These are phyloP conservation scores for Heliconius ethilla DNA, from an alignment of 2,888 invertebrate species.

Conservation along the genomic window DNA sequence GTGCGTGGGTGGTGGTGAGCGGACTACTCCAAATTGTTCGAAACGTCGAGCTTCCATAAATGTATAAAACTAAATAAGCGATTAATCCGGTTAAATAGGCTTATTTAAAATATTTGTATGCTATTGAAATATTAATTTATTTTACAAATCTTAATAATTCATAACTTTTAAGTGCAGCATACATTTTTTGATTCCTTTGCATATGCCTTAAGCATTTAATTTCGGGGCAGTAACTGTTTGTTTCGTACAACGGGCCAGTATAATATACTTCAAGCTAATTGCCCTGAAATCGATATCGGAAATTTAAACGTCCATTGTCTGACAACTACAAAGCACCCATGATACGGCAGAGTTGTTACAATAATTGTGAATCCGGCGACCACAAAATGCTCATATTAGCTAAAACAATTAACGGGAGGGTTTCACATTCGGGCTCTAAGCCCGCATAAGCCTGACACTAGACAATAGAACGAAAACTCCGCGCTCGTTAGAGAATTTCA, in stretches of 20 bases:
- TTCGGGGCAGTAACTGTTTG: neutral
- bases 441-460: slow-evolving; percentile 73
- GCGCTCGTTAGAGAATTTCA: slow-evolving; percentile 71
- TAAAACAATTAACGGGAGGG: slow-evolving; percentile 76
- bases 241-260: neutral
- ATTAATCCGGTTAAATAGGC: too few relatives aligned
- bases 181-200: neutral
- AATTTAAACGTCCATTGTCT: slow-evolving; percentile 56
- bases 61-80: too few relatives aligned
- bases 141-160: neutral
- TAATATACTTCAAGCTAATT: slow-evolving; percentile 50
- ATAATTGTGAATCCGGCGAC: slow-evolving; percentile 70
- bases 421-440: slow-evolving; percentile 69
- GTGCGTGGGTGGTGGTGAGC: too few relatives aligned
- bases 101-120: neutral
- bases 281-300: slow-evolving; percentile 43
- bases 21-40: too few relatives aligned
- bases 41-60: too few relatives aligned
- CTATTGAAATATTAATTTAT: neutral
- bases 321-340: slow-evolving; percentile 63
- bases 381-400: slow-evolving; percentile 73
- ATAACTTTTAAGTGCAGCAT: neutral
- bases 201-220: slow-evolving; percentile 2
- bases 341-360: slow-evolving; percentile 71
- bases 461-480: slow-evolving; percentile 74